Percentiles rank a stretch among this genome's conserved stretches.
Evolutionary conservation across 2,797 vertebrate genomes (phyloP).

Genomic region (Coendou prehensilis): DNA sequence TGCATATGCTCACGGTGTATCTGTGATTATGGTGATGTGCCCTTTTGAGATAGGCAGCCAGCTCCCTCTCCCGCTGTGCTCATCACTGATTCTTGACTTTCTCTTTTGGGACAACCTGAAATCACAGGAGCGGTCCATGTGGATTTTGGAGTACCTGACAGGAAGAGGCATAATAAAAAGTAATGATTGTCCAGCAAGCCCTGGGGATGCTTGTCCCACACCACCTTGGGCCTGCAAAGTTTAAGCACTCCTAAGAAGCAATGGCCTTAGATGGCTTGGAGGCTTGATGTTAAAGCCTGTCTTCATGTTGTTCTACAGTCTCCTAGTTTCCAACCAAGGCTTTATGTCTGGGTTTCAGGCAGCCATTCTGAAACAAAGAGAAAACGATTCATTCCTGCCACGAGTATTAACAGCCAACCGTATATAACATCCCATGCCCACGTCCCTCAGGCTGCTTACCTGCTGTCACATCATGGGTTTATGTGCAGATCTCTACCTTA

Average conservation of each 20-base stretch:
- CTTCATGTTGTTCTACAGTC: not conserved
- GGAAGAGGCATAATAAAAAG: slow-evolving; percentile 73
- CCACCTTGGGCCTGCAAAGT: slow-evolving; percentile 29
- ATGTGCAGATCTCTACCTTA: not conserved
- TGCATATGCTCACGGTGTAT: slow-evolving; percentile 63
- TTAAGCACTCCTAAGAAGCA: slow-evolving; percentile 38
- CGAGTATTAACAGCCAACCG: not conserved
- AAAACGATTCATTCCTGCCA: not conserved
- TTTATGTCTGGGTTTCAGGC: not conserved
- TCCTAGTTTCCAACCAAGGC: not conserved
- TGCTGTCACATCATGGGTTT: fast-evolving
- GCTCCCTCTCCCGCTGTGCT: slow-evolving; percentile 73
- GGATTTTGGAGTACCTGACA: slow-evolving; percentile 78
- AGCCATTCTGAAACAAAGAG: not conserved
- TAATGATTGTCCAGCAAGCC: slow-evolving; percentile 78
- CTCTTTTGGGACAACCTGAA: slow-evolving; percentile 81
- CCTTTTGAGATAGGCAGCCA: slow-evolving; percentile 76
- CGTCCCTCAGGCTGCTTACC: not conserved
- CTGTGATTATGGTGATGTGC: slow-evolving; percentile 81
- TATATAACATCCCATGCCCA: not conserved
- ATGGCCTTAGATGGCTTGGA: not conserved
- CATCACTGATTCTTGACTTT: slow-evolving; percentile 69
- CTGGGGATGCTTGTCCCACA: slow-evolving; percentile 58
- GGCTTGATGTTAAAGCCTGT: slow-evolving; percentile 5
- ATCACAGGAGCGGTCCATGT: slow-evolving; percentile 72